Conservation (phyloP, 35 echinoderm and acorn worm species). For the Apostichopus japonicus region DNA sequence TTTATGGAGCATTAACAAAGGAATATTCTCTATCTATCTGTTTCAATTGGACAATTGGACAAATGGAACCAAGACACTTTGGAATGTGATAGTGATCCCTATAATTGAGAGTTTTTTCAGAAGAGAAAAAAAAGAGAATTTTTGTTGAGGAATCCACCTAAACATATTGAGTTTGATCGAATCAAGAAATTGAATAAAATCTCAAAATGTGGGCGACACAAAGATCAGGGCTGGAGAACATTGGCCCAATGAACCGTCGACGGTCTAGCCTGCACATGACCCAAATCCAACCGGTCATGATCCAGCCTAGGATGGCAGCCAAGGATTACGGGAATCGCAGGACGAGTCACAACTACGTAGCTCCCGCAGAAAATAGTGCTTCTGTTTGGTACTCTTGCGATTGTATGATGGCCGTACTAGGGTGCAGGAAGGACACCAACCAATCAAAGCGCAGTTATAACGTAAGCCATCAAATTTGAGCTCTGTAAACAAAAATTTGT, state of each 20-base stretch:
- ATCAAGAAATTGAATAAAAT: background rate
- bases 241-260: background rate
- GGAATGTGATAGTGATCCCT: no score
- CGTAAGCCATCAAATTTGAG: constrained; percentile 18
- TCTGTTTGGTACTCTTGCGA: constrained; percentile 49
- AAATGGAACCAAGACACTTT: no score
- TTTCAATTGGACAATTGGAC: no score
- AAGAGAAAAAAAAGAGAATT: no score
- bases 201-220: constrained; percentile 50
- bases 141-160: no score
- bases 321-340: constrained; percentile 16
- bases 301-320: background rate
- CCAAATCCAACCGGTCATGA: constrained; percentile 40
- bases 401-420: constrained; percentile 18
- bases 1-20: no score
- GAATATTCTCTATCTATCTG: no score
- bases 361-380: background rate
- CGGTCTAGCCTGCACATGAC: constrained; percentile 35
- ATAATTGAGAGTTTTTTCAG: no score
- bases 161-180: no score
- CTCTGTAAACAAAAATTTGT: no score
- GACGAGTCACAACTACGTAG: constrained; percentile 15
- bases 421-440: constrained; percentile 11
- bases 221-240: constrained; percentile 1
- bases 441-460: constrained; percentile 32